Evolutionary conservation across 2,113 vertebrate species (phyloP).

Genomic region (Crotalus tigris): DNA sequence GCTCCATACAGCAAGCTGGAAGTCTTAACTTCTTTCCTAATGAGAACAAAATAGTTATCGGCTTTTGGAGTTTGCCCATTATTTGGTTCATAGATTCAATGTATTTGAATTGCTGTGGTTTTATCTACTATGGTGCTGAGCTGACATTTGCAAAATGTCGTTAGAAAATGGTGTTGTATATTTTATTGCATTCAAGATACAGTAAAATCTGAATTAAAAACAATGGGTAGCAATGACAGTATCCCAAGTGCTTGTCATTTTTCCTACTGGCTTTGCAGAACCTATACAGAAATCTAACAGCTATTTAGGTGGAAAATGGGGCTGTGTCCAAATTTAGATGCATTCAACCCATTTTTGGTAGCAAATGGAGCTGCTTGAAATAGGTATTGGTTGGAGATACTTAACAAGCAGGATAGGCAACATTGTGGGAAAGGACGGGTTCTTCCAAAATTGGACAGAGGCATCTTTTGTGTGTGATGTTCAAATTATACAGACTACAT

Average conservation of each 20-base stretch:
- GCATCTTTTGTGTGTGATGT: not conserved
- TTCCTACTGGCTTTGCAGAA: not conserved
- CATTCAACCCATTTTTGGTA: not conserved
- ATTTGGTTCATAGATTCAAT: not conserved
- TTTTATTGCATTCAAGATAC: not conserved
- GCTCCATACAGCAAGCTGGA: not conserved
- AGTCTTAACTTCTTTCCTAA: not conserved
- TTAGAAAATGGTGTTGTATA: not conserved
- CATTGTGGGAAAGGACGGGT: not conserved
- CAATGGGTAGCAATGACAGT: not conserved
- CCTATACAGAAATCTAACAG: not conserved
- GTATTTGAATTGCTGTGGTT: not conserved
- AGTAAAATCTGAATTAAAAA: not conserved
- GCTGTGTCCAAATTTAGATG: not conserved
- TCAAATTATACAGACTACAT: not conserved
- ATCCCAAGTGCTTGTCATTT: not conserved
- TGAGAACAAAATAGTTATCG: not conserved
- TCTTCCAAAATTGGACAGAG: not conserved
- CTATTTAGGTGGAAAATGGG: not conserved
- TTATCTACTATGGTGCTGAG: not conserved
- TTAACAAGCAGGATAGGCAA: not conserved
- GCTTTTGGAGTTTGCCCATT: not conserved
- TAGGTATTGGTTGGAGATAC: not conserved
- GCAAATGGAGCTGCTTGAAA: not conserved
- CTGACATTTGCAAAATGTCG: not conserved